Evolutionary conservation across 2,797 vertebrate species (phyloP).

Genomic region (Sebastes matsubarae): DNA sequence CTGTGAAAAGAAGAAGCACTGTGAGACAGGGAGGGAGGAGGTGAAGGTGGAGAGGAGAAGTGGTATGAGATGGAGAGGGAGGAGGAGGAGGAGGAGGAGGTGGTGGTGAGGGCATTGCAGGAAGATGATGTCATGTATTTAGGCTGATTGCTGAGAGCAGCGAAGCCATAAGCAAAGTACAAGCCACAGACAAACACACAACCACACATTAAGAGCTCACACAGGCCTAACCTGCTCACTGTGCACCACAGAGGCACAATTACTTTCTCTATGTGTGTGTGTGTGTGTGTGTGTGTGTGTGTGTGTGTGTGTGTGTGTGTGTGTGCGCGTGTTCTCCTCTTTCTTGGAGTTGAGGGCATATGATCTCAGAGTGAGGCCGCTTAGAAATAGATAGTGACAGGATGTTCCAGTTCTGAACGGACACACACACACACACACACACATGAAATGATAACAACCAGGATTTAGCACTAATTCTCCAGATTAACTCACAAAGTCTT

Average conservation of each 20-base stretch:
- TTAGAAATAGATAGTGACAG: constrained; percentile 60
- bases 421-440: constrained; percentile 5
- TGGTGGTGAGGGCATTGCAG: constrained; percentile 68
- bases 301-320: neutral
- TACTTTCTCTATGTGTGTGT: neutral
- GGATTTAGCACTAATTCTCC: constrained; percentile 29
- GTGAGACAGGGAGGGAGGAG: constrained; percentile 50
- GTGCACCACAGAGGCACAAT: constrained; percentile 24
- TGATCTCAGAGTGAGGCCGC: constrained; percentile 46
- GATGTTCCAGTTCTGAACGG: constrained; percentile 45
- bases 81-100: neutral
- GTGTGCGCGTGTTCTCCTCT: constrained; percentile 3
- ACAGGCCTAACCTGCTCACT: constrained; percentile 53
- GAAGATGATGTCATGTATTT: constrained; percentile 87
- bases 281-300: neutral
- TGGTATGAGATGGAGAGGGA: constrained; percentile 30
- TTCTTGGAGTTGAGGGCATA: constrained; percentile 39
- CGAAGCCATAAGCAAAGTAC: constrained; percentile 69
- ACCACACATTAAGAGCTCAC: constrained; percentile 60
- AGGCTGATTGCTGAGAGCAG: constrained; percentile 80
- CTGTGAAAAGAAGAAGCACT: constrained; percentile 39
- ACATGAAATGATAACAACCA: constrained; percentile 14
- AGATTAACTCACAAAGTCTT: constrained; percentile 15
- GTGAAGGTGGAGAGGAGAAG: constrained; percentile 52
- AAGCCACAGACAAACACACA: constrained; percentile 64